Evolutionary conservation across 2,113 vertebrate species (phyloP), one percentile per base, ranked within the genome.

Genomic region (Zosterops lateralis): DNA sequence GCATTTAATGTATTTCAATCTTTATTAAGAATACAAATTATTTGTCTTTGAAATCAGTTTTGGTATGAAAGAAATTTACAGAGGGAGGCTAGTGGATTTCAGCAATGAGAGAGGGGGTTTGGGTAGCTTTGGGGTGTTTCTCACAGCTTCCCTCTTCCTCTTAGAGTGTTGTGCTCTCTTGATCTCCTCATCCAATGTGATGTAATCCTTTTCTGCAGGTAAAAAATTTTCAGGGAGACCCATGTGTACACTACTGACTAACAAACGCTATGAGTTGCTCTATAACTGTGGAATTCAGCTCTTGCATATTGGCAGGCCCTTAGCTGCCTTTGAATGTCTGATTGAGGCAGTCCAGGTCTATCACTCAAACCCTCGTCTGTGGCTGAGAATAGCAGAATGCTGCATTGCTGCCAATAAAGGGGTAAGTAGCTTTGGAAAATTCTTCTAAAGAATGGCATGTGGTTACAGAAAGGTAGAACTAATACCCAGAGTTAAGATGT

Each of bases 211-310:
- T 91, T 74, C 71, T 91, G 45, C 94, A 99, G 99, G 98, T 91
- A 99, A 98, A 96, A 99, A 98, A 78, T 99, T 99, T 96, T 98
- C 98, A 6, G 99, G 99, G 51, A 98, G 99, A 82, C 99, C 99
- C 53, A 99, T 99, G 99, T 99, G 99, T 54, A 99, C 99, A 0
- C 97, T 99, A 17, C 97, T 99, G 76, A 99, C 99, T 53, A 99
- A 99, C 97, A 99, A 99, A 84, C 98, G 99, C 24, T 99, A 99
- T 1, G 99, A 99, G 97, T 89, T 99, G 97, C 98, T 99, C 18
- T 99, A 99, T 87, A 99, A 99, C 92, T 99, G 99, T 61, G 99
- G 99, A 6, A 99, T 99, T 76, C 99, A 99, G 97, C 98, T 99
- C 45, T 96, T 99, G 70, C 99, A 99, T 84, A 98, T 99, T 12